Evolutionary conservation across 1,140 invertebrate genomes (phyloP).

Genomic region (Micrasema longulum): DNA sequence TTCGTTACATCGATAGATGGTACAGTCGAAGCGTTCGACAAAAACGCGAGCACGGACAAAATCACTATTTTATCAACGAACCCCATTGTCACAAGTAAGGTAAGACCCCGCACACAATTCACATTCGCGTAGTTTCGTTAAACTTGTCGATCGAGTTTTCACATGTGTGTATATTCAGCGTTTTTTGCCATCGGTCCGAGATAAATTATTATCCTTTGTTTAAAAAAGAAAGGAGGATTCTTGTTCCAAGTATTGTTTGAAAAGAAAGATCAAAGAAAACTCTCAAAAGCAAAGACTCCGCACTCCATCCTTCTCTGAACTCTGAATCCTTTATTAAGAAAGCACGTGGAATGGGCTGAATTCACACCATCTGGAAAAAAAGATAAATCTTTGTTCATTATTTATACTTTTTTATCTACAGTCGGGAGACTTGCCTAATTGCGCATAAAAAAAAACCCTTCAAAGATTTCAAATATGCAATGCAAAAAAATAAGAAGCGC

Average conservation of each 20-base stretch:
- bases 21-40: constrained; percentile 45
- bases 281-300: background rate
- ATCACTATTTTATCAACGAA: constrained; percentile 34
- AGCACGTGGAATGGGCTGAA: no score
- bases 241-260: background rate
- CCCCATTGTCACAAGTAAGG: constrained; percentile 36
- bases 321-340: background rate
- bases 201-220: no score
- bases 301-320: constrained; percentile 10
- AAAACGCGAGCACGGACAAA: constrained; percentile 45
- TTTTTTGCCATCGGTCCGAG: background rate
- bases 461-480: no score
- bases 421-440: no score
- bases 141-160: background rate
- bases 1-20: constrained; percentile 20
- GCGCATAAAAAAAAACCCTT: no score
- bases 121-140: constrained; percentile 3
- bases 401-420: no score
- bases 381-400: no score
- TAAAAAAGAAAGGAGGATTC: background rate
- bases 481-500: no score
- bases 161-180: no score
- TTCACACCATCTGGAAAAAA: no score
- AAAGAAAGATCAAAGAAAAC: constrained; percentile 20
- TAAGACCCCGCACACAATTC: constrained; percentile 4